Evolutionary conservation across 2,888 invertebrate genomes (phyloP).

Genomic region (Protonemura montana): DNA sequence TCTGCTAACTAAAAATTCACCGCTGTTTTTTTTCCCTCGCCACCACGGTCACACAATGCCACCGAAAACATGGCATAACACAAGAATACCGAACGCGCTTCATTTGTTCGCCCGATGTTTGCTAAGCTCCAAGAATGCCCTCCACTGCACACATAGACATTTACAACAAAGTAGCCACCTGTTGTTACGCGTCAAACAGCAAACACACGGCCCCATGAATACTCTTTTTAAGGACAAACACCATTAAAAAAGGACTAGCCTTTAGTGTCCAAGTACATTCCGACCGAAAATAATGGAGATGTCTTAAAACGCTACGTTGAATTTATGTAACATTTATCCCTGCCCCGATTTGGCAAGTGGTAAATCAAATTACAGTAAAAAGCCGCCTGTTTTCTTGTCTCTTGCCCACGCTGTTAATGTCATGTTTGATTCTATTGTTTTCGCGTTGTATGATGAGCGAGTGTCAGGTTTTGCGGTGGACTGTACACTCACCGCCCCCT

Average conservation of each 20-base stretch:
- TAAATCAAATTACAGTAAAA: too few species aligned
- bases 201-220: constrained; percentile 2
- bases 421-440: too few species aligned
- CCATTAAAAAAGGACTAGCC: constrained; percentile 9
- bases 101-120: constrained; percentile 30
- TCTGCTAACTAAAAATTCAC: not conserved
- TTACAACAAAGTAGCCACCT: constrained; percentile 37
- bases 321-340: not conserved
- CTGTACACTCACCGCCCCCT: constrained; percentile 32
- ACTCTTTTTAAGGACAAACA: constrained; percentile 13
- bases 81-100: not conserved
- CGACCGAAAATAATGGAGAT: not conserved
- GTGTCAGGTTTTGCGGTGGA: not conserved
- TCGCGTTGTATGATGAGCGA: too few species aligned
- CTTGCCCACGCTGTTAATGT: too few species aligned
- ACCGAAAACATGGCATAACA: not conserved
- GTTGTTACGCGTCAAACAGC: constrained; percentile 30
- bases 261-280: not conserved
- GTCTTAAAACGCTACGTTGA: not conserved
- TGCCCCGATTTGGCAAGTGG: not conserved
- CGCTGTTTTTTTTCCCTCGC: not conserved
- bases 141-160: not conserved
- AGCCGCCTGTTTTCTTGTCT: too few species aligned
- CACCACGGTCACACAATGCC: not conserved
- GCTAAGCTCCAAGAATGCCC: not conserved